These are phyloP conservation scores for Pogonomyrmex californicus DNA, from an alignment of 1,140 invertebrate species.

Conservation along the genomic window DNA sequence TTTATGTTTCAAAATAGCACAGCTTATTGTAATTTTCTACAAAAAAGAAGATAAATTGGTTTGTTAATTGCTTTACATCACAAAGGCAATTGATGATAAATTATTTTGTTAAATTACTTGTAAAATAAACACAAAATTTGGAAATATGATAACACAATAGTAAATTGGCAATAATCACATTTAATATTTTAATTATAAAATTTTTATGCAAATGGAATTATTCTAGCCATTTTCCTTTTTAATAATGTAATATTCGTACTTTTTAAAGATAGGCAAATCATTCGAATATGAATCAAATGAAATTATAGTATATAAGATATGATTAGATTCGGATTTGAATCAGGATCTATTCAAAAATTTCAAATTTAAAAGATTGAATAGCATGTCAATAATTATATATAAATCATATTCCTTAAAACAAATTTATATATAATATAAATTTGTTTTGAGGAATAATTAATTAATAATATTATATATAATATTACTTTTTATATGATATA, in stretches of 20 bases:
- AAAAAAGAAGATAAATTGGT: background rate
- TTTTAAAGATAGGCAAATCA: background rate
- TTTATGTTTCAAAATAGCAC: conserved; percentile 26
- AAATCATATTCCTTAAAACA: too few species aligned
- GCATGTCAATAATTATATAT: too few species aligned
- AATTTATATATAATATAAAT: too few species aligned
- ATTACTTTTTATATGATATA: too few species aligned
- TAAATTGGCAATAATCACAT: too few species aligned
- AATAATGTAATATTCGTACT: background rate
- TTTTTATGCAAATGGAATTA: conserved; percentile 21
- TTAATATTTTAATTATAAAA: background rate
- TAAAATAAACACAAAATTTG: background rate
- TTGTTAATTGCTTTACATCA: background rate
- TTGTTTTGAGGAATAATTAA: too few species aligned
- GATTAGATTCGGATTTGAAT: too few species aligned
- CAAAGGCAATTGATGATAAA: conserved; percentile 3
- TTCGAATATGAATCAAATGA: too few species aligned
- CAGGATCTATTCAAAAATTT: too few species aligned
- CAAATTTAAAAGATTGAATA: too few species aligned
- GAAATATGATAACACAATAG: background rate
- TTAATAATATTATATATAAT: too few species aligned
- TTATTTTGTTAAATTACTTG: background rate
- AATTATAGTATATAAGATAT: too few species aligned
- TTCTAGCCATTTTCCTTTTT: background rate
- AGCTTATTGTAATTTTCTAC: background rate